phyloP scores from a whole-genome alignment of 1,140 invertebrate genomes.

The Solen grandis region DNA sequence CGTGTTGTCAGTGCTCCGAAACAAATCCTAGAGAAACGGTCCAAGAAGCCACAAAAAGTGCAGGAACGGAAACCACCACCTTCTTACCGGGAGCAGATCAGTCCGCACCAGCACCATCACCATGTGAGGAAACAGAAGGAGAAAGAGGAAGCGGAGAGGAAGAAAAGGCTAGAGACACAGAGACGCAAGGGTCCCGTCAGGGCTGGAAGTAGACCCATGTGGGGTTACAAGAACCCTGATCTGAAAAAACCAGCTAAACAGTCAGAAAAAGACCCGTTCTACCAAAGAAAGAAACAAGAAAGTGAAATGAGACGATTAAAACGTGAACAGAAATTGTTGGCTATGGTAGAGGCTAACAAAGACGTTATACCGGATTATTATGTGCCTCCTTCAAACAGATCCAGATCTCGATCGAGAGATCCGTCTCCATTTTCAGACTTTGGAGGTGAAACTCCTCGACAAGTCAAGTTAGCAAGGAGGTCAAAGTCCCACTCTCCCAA shows the following conservation, averaged over 20 bases:
- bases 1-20: constrained; percentile 67
- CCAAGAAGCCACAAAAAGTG: constrained; percentile 48
- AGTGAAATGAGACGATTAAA: constrained; percentile 65
- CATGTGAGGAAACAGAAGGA: constrained; percentile 39
- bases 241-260: constrained; percentile 71
- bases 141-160: constrained; percentile 55
- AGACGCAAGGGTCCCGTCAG: constrained; percentile 56
- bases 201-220: constrained; percentile 53
- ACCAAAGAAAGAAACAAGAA: constrained; percentile 67
- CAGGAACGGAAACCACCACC: constrained; percentile 47
- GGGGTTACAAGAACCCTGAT: constrained; percentile 75
- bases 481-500: constrained; percentile 65
- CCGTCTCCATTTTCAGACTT: constrained; percentile 61
- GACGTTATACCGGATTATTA: constrained; percentile 67
- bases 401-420: constrained; percentile 50
- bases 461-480: constrained; percentile 46
- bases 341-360: constrained; percentile 74
- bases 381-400: constrained; percentile 49
- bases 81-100: not conserved
- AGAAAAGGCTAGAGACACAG: constrained; percentile 70
- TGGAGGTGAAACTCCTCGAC: constrained; percentile 57
- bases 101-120: constrained; percentile 50
- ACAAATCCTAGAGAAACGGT: constrained; percentile 53
- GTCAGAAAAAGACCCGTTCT: constrained; percentile 78
- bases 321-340: constrained; percentile 68